Evolutionary conservation across 1,140 invertebrate genomes (phyloP).

Genomic region (Zaprionus taronus): DNA sequence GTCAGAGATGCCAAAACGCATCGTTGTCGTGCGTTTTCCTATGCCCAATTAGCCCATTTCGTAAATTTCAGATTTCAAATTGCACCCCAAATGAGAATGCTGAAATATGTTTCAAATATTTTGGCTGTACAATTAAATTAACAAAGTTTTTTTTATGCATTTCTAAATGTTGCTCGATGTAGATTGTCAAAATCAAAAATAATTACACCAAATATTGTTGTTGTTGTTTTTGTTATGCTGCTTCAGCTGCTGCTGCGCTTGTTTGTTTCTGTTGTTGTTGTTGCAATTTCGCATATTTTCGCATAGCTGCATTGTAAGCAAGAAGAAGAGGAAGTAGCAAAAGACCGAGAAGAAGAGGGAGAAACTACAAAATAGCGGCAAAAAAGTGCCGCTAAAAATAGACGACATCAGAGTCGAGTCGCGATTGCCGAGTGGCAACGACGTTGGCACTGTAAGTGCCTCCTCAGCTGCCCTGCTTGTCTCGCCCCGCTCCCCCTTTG

Average conservation of each 20-base stretch:
- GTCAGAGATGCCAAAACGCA: constrained; percentile 12
- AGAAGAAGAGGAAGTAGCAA: neutral
- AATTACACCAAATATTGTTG: constrained; percentile 64
- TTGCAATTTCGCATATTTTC: constrained; percentile 65
- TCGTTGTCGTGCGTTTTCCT: constrained; percentile 33
- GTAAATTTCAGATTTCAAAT: neutral
- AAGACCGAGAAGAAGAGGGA: neutral
- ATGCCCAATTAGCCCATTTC: constrained; percentile 55
- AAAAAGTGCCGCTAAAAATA: constrained; percentile 71
- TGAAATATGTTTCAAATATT: constrained; percentile 28
- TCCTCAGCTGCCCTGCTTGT: constrained; percentile 7
- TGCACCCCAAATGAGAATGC: constrained; percentile 5
- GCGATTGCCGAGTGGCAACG: constrained; percentile 53
- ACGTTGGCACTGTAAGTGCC: constrained; percentile 73
- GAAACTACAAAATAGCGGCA: constrained; percentile 48
- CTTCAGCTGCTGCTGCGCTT: neutral
- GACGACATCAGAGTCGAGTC: constrained; percentile 47
- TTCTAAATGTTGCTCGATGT: constrained; percentile 28
- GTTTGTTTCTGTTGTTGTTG: constrained; percentile 5
- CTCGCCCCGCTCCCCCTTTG: neutral
- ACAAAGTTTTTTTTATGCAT: constrained; percentile 66
- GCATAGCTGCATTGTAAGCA: constrained; percentile 67
- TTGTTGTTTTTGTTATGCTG: constrained; percentile 5
- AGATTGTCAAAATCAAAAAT: constrained; percentile 63
- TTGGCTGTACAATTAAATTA: constrained; percentile 61